Base-by-base conservation (phyloP, 2,113 vertebrate genomes). In the Stigmatopora nigra region DNA sequence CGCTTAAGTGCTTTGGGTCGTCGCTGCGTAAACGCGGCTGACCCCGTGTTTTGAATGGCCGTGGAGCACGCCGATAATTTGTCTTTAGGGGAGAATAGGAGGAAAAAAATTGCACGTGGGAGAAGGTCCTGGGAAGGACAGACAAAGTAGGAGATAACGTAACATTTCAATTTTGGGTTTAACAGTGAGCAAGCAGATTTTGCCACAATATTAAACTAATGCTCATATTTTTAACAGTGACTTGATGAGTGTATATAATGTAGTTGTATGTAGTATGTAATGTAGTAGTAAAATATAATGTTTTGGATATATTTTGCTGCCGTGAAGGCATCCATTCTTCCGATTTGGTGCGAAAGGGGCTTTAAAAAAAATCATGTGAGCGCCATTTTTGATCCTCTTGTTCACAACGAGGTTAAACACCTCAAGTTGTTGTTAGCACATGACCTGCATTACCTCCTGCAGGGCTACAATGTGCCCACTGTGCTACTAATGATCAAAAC, bases 381-480 rank as follows among this genome's bases (percentile, higher is more conserved):
- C 3, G 52, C 53, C 0, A 1, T 56, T 56, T 56, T 56, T 56
- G 53, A 56, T 31, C 53, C 53, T 56, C 53, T 56, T 56, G 53
- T 56, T 56, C 22, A 56, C 53, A 56, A 7, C 15, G 22, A 56
- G 53, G 53, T 7, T 15, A 14, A 56, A 56, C 22, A 31, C 22
- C 20, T 41, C 38, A 41, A 41, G 38, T 41, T 41, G 19, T 19
- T 31, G 22, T 55, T 31, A 31, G 53, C 53, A 14, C 53, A 35
- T 56, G 53, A 56, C 53, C 22, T 31, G 53, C 53, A 56, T 56
- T 56, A 56, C 53, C 53, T 56, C 53, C 53, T 31, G 53, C 53
- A 56, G 53, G 22, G 20, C 22, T 22, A 31, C 22, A 56, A 56
- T 31, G 53, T 8, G 53, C 53, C 22, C 25, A 31, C 53, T 55